These are phyloP conservation scores for Volucella inflata DNA, from an alignment of 2,888 invertebrate genomes.

Conservation along the genomic window DNA sequence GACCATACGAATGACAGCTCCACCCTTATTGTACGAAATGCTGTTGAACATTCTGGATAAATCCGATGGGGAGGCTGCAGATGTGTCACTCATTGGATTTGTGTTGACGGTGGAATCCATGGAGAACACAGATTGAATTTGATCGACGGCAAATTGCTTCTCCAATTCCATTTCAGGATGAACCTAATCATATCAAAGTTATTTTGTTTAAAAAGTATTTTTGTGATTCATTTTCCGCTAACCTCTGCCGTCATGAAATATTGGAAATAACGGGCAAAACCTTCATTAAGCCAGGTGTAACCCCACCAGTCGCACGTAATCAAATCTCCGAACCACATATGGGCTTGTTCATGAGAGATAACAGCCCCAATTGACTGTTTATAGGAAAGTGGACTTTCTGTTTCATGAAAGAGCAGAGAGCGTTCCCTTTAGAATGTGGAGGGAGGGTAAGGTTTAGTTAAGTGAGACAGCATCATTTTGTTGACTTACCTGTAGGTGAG, in stretches of 20 bases:
- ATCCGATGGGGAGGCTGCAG: constrained; percentile 84
- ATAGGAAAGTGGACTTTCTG: no score
- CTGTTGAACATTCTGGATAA: constrained; percentile 87
- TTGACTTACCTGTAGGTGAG: constrained; percentile 88
- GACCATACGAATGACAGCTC: constrained; percentile 88
- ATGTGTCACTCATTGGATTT: constrained; percentile 87
- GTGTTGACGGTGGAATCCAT: constrained; percentile 85
- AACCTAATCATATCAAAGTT: constrained; percentile 84
- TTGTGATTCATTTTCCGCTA: constrained; percentile 81
- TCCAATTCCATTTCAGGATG: constrained; percentile 87
- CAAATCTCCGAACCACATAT: constrained; percentile 88
- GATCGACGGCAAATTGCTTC: constrained; percentile 88
- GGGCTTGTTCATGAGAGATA: constrained; percentile 84
- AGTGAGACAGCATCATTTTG: no score
- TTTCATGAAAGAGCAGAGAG: no score
- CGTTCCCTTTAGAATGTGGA: no score
- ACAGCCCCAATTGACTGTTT: constrained; percentile 80
- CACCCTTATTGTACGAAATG: constrained; percentile 89
- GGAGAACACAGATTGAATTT: constrained; percentile 86
- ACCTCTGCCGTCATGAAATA: constrained; percentile 84
- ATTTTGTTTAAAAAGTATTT: not conserved
- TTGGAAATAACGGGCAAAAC: constrained; percentile 89
- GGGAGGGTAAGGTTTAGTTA: no score
- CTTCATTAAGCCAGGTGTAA: constrained; percentile 87
- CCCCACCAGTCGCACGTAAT: constrained; percentile 85